A percentile compares a stretch with the other conserved stretches of the same genome.
These are phyloP conservation scores for Streblospio benedicti DNA, from an alignment of 1,140 invertebrate species.

Conservation along the genomic window DNA sequence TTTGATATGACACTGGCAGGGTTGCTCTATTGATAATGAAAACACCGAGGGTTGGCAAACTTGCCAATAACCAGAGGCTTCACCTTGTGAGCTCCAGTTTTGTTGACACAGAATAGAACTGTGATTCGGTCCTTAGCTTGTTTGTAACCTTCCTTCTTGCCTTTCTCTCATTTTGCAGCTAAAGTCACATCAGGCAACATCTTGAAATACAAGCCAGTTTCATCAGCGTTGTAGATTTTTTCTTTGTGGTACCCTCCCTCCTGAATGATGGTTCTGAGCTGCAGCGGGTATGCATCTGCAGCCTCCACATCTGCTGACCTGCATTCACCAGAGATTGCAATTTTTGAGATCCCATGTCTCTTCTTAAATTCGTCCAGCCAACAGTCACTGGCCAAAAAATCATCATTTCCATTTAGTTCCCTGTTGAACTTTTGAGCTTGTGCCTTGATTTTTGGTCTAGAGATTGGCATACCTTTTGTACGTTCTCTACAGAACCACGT, in stretches of 20 bases:
- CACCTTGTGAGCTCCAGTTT: conserved; percentile 16
- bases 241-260: neutral
- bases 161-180: too few species aligned
- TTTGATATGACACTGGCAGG: conserved; percentile 14
- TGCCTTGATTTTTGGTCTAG: neutral
- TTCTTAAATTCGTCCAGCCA: neutral
- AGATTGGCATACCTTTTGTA: too few species aligned
- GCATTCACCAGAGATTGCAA: neutral
- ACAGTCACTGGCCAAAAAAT: neutral
- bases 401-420: neutral
- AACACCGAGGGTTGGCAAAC: conserved; percentile 15
- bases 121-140: conserved; percentile 11
- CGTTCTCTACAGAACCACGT: too few species aligned
- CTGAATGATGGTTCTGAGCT: neutral
- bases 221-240: conserved; percentile 19
- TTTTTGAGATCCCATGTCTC: neutral
- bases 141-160: conserved; percentile 12
- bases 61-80: conserved; percentile 18
- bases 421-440: neutral
- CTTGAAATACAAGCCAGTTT: conserved; percentile 18
- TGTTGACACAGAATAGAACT: conserved; percentile 12
- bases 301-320: neutral
- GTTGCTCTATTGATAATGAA: conserved; percentile 12
- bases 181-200: conserved; percentile 16
- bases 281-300: neutral